These are phyloP conservation scores for Pseudomyrmex sp. DNA, from an alignment of 1,140 invertebrate species.

Conservation along the genomic window DNA sequence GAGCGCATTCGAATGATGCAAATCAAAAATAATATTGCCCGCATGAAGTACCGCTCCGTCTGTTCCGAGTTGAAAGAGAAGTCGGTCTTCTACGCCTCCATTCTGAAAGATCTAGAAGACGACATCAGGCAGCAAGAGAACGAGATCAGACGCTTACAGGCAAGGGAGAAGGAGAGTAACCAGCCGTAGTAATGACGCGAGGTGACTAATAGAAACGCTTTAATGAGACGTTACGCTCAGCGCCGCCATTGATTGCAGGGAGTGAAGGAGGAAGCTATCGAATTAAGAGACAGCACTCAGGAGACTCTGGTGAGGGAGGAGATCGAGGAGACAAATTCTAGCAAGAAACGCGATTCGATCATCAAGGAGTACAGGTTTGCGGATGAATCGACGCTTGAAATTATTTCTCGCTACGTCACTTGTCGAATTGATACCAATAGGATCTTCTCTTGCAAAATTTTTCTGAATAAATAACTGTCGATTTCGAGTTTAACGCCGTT, in stretches of 20 bases:
- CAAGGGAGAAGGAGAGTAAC: conserved; percentile 44
- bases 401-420: neutral
- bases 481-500: neutral
- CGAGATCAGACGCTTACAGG: conserved; percentile 89
- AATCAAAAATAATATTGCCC: conserved; percentile 91
- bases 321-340: conserved; percentile 87
- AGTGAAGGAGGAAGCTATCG: conserved; percentile 89
- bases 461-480: neutral
- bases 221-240: neutral
- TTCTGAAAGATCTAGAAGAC: conserved; percentile 88
- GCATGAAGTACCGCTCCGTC: conserved; percentile 91
- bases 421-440: neutral
- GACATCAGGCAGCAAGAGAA: conserved; percentile 88
- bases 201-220: neutral
- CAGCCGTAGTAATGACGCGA: neutral
- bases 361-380: conserved; percentile 84
- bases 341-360: conserved; percentile 88
- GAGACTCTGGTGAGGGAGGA: conserved; percentile 89
- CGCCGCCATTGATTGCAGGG: conserved; percentile 79
- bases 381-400: neutral
- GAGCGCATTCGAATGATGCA: conserved; percentile 91
- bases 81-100: conserved; percentile 90
- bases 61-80: conserved; percentile 89
- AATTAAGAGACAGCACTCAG: conserved; percentile 88
- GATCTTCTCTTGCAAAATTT: neutral